phyloP scores from a whole-genome alignment of 2,113 vertebrate genomes.

The Crotalus tigris region DNA sequence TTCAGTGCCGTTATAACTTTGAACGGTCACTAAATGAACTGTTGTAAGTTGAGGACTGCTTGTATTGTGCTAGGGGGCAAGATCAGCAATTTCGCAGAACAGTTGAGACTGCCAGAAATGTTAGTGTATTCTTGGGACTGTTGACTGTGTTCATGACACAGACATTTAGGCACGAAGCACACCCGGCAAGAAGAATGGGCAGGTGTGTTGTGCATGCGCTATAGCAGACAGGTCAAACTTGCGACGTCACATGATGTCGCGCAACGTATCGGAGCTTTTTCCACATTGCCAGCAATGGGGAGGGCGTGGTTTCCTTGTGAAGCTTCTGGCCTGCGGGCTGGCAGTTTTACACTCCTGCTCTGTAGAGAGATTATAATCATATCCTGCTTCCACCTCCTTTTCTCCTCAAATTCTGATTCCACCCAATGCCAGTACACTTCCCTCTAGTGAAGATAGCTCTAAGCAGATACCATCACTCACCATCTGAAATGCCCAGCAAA shows the following conservation, averaged over 20 bases:
- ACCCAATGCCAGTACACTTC: background rate
- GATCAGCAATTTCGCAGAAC: background rate
- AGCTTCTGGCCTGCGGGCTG: too few species aligned
- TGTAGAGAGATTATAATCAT: background rate
- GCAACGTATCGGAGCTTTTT: too few species aligned
- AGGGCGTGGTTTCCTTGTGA: too few species aligned
- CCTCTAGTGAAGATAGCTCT: background rate
- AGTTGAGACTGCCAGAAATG: background rate
- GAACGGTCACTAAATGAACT: background rate
- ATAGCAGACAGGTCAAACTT: too few species aligned
- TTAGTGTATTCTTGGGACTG: background rate
- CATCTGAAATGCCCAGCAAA: slow-evolving; percentile 60
- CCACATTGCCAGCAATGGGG: too few species aligned
- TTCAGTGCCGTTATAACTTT: background rate
- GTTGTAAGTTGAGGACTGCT: background rate
- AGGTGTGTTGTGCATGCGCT: background rate
- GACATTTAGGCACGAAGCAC: background rate
- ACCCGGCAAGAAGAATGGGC: background rate
- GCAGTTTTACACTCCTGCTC: background rate
- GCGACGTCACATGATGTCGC: too few species aligned
- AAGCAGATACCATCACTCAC: background rate
- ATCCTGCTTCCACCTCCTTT: background rate
- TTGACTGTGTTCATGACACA: background rate
- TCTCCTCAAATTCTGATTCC: background rate
- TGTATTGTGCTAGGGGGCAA: background rate